Evolutionary conservation across 2,113 vertebrate genomes (phyloP).

Genomic region (Pituophis catenifer): DNA sequence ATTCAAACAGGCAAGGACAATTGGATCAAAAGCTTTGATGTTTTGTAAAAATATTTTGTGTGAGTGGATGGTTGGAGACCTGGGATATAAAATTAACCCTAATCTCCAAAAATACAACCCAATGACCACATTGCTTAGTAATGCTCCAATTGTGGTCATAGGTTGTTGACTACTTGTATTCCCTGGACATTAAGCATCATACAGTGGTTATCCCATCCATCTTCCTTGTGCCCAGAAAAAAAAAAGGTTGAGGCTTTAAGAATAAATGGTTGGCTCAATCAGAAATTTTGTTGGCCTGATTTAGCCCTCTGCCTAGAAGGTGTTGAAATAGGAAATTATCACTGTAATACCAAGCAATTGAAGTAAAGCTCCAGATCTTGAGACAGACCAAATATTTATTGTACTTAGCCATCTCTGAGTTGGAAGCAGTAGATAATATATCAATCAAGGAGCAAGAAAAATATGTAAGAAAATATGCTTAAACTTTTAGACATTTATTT

Average conservation of each 20-base stretch:
- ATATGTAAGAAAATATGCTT: neutral
- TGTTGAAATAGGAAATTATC: neutral
- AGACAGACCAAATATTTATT: neutral
- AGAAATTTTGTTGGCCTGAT: neutral
- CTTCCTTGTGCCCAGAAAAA: neutral
- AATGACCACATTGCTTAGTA: neutral
- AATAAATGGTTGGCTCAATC: neutral
- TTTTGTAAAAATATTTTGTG: neutral
- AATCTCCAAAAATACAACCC: neutral
- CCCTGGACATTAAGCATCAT: neutral
- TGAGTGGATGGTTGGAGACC: neutral
- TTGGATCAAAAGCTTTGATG: neutral
- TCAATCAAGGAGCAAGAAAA: neutral
- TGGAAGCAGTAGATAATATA: neutral
- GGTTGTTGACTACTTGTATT: neutral
- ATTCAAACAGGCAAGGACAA: slow-evolving; percentile 12
- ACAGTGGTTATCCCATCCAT: neutral
- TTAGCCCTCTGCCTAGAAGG: neutral
- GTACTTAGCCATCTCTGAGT: neutral
- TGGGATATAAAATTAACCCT: neutral
- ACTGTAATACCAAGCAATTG: rapidly evolving
- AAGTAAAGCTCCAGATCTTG: neutral
- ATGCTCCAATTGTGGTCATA: neutral
- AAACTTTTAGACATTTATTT: rapidly evolving
- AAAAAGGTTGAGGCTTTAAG: neutral